Percentiles rank a stretch among this genome's conserved stretches.
Evolutionary conservation across 2,113 vertebrate genomes (phyloP).

Genomic region (Oreochromis aureus): DNA sequence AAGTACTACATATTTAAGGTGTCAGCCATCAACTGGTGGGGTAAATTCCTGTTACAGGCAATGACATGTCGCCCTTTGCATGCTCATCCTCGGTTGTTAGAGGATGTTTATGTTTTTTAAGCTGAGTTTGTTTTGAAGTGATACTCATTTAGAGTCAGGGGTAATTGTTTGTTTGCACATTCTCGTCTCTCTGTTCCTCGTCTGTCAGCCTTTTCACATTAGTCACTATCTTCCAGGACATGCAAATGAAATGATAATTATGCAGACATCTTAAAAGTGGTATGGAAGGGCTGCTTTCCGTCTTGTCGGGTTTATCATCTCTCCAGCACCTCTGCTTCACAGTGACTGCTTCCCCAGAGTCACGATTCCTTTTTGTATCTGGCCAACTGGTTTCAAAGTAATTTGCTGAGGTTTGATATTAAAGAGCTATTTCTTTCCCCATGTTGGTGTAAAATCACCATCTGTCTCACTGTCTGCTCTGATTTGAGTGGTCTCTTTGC

Average conservation of each 20-base stretch:
- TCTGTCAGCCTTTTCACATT: background rate
- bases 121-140: background rate
- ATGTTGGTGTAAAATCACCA: conserved; percentile 45
- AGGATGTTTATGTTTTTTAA: background rate
- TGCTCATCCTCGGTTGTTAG: background rate
- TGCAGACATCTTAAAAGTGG: conserved; percentile 13
- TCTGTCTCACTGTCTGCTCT: conserved; percentile 49
- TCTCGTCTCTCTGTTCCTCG: background rate
- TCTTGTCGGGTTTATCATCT: background rate
- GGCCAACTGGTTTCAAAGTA: conserved; percentile 55
- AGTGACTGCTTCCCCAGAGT: conserved; percentile 19
- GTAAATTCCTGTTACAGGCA: background rate
- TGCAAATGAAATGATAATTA: conserved; percentile 2
- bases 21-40: background rate
- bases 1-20: background rate
- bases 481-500: conserved; percentile 19
- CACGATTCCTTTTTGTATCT: conserved; percentile 23
- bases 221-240: conserved; percentile 3
- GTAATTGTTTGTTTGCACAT: background rate
- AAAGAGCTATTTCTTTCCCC: conserved; percentile 43
- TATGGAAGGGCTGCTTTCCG: background rate
- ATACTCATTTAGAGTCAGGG: background rate
- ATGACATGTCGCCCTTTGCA: background rate
- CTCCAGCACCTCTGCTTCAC: background rate
- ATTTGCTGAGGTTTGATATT: conserved; percentile 54